phyloP scores from a whole-genome alignment of 2,797 vertebrate species.

The Sebastes iracundus region DNA sequence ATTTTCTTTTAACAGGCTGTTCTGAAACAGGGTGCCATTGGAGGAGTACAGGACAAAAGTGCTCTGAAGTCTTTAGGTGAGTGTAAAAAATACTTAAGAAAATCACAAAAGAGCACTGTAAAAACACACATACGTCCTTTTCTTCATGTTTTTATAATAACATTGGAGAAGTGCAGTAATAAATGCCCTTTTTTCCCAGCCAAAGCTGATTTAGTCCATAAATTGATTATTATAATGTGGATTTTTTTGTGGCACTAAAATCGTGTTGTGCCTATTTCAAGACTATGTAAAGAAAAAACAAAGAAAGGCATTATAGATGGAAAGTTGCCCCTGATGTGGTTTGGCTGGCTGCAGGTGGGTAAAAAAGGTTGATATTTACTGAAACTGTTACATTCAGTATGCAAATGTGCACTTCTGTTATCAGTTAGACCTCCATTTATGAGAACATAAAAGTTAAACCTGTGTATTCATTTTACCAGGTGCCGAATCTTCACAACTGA shows the following conservation, averaged over 20 bases:
- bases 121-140: neutral
- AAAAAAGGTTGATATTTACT: neutral
- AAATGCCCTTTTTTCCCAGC: neutral
- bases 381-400: neutral
- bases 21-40: constrained; percentile 67
- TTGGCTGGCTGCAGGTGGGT: neutral
- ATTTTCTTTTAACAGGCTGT: constrained; percentile 74
- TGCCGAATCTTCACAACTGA: constrained; percentile 68
- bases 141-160: neutral
- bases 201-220: neutral
- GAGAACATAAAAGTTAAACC: neutral
- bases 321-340: neutral
- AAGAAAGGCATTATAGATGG: neutral
- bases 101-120: neutral
- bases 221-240: neutral
- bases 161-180: neutral
- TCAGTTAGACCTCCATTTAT: neutral
- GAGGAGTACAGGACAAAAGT: constrained; percentile 57
- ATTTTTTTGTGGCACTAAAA: neutral
- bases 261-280: neutral
- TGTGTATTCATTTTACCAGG: constrained; percentile 63
- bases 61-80: constrained; percentile 73
- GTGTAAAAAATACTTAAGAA: neutral
- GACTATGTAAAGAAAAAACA: neutral
- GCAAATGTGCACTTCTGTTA: neutral